A percentile compares a stretch with the other conserved stretches of the same genome.
phyloP scores from a whole-genome alignment of 2,113 vertebrate genomes.

The Neoarius graeffei region DNA sequence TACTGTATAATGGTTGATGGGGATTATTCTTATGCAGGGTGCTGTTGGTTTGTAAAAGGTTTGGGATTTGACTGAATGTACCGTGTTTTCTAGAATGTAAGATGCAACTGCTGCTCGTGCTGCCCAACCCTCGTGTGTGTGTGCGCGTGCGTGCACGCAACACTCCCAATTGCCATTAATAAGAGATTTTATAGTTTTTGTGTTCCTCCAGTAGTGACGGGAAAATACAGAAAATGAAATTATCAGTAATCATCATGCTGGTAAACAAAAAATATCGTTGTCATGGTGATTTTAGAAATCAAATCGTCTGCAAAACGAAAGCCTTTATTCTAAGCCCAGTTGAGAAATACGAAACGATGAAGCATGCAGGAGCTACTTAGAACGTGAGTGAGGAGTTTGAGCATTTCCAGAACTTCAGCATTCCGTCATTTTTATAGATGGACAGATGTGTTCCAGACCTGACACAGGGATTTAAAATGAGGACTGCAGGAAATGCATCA shows the following conservation, averaged over 20 bases:
- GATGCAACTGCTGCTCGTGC: no score
- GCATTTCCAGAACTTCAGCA: not conserved
- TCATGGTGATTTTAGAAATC: not conserved
- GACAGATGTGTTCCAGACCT: not conserved
- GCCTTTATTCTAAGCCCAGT: not conserved
- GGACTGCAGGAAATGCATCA: not conserved
- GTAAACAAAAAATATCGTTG: not conserved
- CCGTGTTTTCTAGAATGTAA: conserved; percentile 10
- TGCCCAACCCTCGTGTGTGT: no score
- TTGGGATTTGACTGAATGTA: conserved; percentile 68
- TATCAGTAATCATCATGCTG: no score
- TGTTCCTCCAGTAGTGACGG: not conserved
- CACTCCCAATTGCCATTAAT: not conserved
- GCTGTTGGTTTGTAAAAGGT: conserved; percentile 65
- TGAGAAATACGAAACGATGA: not conserved
- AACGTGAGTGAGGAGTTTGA: not conserved
- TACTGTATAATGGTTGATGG: conserved; percentile 59
- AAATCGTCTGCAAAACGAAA: not conserved
- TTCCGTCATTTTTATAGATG: no score
- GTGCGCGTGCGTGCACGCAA: no score
- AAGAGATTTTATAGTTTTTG: not conserved
- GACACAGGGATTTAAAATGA: not conserved
- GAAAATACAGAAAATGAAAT: not conserved
- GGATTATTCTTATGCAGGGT: conserved; percentile 65
- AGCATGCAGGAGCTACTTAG: not conserved